These are phyloP conservation scores for Aleiodes testaceus DNA, from an alignment of 2,888 invertebrate genomes.

Conservation along the genomic window DNA sequence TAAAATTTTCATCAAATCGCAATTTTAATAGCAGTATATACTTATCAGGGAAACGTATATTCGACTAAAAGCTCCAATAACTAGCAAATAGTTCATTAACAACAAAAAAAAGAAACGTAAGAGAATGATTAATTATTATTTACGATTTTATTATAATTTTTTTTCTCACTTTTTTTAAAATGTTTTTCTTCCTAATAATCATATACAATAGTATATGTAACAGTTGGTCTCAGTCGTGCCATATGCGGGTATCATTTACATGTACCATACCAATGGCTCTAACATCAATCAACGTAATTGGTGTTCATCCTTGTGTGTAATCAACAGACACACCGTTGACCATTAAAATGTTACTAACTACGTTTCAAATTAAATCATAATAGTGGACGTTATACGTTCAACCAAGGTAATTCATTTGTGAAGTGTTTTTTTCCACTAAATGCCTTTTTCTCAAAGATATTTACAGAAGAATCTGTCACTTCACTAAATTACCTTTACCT, in stretches of 20 bases:
- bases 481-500: constrained; percentile 45
- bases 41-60: constrained; percentile 50
- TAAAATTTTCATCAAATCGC: constrained; percentile 55
- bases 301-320: constrained; percentile 71
- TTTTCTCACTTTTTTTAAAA: constrained; percentile 48
- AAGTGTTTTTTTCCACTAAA: too few species aligned
- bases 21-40: constrained; percentile 34
- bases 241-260: constrained; percentile 53
- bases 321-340: constrained; percentile 69
- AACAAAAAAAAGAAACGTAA: constrained; percentile 29
- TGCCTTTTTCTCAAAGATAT: constrained; percentile 45
- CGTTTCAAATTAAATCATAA: constrained; percentile 53
- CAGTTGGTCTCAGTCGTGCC: constrained; percentile 71
- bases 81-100: constrained; percentile 62
- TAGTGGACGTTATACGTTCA: constrained; percentile 50
- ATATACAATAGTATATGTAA: constrained; percentile 72
- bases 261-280: constrained; percentile 55
- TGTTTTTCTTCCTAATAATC: constrained; percentile 59
- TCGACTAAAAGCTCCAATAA: constrained; percentile 62
- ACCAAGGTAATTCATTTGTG: constrained; percentile 3
- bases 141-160: constrained; percentile 3
- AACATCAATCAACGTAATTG: constrained; percentile 71
- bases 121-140: constrained; percentile 27
- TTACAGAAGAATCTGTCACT: constrained; percentile 41
- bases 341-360: constrained; percentile 64